Evolutionary conservation across 2,113 vertebrate species (phyloP).

Genomic region (Octodon degus): DNA sequence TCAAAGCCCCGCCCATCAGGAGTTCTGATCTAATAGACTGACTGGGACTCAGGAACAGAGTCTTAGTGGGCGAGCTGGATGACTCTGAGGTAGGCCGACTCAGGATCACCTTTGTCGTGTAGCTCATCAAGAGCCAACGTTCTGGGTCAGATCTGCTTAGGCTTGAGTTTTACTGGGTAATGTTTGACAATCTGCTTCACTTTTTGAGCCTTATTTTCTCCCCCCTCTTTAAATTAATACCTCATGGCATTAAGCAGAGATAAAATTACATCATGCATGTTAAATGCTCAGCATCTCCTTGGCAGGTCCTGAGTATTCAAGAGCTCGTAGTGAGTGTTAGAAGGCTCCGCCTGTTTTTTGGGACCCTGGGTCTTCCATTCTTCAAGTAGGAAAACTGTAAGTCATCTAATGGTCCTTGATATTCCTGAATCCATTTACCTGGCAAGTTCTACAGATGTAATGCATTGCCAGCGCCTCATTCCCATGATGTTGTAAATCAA

Average conservation of each 20-base stretch:
- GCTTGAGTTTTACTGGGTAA: background rate
- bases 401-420: background rate
- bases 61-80: background rate
- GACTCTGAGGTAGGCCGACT: background rate
- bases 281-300: constrained; percentile 16
- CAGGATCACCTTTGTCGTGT: background rate
- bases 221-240: constrained; percentile 1
- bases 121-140: background rate
- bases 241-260: background rate
- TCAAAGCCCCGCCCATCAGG: background rate
- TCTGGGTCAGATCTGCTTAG: background rate
- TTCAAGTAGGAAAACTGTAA: background rate
- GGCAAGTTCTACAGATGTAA: background rate
- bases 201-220: background rate
- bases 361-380: background rate
- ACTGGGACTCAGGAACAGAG: background rate
- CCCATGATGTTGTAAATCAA: background rate
- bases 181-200: background rate
- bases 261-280: background rate
- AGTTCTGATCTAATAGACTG: background rate
- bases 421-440: background rate
- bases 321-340: constrained; percentile 3
- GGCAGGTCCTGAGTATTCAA: background rate
- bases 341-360: background rate
- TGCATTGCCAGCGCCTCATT: background rate